Evolutionary conservation across 2,113 vertebrate genomes (phyloP).

Genomic region (Pteropus alecto): DNA sequence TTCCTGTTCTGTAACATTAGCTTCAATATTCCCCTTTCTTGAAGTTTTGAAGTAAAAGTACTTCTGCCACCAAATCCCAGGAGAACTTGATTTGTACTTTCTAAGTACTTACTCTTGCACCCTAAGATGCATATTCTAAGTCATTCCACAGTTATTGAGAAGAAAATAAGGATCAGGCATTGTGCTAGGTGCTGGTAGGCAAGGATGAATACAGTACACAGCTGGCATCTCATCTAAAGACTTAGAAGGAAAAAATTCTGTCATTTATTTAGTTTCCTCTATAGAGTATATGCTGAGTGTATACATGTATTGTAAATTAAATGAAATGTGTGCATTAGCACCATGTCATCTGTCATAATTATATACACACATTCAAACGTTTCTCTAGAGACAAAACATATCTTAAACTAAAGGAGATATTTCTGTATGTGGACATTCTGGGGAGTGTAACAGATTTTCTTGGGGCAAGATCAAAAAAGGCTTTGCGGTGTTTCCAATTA

Average conservation of each 20-base stretch:
- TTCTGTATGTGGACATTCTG: not conserved
- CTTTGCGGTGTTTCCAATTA: not conserved
- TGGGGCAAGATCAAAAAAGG: not conserved
- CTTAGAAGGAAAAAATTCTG: not conserved
- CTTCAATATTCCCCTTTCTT: not conserved
- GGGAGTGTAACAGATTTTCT: not conserved
- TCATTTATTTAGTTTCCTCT: not conserved
- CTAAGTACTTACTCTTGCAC: not conserved
- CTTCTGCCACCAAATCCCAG: not conserved
- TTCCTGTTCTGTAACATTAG: not conserved
- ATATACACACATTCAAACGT: not conserved
- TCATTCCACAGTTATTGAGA: not conserved
- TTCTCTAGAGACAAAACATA: not conserved
- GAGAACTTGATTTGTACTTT: not conserved
- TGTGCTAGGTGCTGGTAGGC: not conserved
- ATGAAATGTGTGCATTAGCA: not conserved
- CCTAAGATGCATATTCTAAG: not conserved
- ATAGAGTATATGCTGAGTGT: not conserved
- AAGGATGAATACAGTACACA: not conserved
- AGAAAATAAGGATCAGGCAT: not conserved
- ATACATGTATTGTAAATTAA: not conserved
- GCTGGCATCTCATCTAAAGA: not conserved
- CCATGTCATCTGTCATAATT: not conserved
- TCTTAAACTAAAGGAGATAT: not conserved
- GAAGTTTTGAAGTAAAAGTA: not conserved